phyloP scores from a whole-genome alignment of 2,113 vertebrate species.

The Xiphophorus couchianus region DNA sequence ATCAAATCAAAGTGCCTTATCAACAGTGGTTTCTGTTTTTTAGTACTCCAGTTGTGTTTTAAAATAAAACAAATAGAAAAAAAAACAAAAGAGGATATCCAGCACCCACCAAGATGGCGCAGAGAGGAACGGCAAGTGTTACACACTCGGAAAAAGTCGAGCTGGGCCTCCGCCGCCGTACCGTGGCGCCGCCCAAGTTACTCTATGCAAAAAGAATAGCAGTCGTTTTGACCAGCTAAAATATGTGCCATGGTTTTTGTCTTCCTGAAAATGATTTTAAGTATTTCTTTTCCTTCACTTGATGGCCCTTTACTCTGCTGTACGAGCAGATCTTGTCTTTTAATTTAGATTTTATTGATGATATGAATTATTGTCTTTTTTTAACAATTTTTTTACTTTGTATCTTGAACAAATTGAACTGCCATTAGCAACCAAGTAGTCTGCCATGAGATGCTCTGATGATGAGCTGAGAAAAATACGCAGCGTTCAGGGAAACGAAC shows the following conservation, averaged over 20 bases:
- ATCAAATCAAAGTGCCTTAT: constrained; percentile 85
- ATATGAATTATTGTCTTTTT: constrained; percentile 66
- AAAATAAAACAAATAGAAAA: not conserved
- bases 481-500: constrained; percentile 19
- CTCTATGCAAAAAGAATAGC: constrained; percentile 86
- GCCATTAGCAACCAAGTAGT: constrained; percentile 73
- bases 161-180: constrained; percentile 55
- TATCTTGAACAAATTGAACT: constrained; percentile 79
- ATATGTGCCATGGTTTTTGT: constrained; percentile 85
- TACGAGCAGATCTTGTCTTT: constrained; percentile 63
- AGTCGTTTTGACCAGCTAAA: constrained; percentile 83
- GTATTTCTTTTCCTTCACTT: constrained; percentile 53
- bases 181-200: constrained; percentile 73
- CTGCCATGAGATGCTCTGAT: constrained; percentile 61
- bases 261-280: constrained; percentile 76
- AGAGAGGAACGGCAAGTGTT: constrained; percentile 66
- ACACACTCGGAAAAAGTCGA: constrained; percentile 50
- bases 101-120: constrained; percentile 74
- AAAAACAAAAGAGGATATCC: constrained; percentile 65
- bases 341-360: constrained; percentile 63
- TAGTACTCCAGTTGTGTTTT: constrained; percentile 77
- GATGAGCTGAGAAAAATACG: constrained; percentile 56
- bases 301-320: constrained; percentile 68
- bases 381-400: constrained; percentile 57
- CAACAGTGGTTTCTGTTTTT: constrained; percentile 77